Percentiles rank a stretch among this genome's conserved stretches.
phyloP scores from a whole-genome alignment of 2,797 vertebrate genomes.

The Acrocephalus scirpaceus region DNA sequence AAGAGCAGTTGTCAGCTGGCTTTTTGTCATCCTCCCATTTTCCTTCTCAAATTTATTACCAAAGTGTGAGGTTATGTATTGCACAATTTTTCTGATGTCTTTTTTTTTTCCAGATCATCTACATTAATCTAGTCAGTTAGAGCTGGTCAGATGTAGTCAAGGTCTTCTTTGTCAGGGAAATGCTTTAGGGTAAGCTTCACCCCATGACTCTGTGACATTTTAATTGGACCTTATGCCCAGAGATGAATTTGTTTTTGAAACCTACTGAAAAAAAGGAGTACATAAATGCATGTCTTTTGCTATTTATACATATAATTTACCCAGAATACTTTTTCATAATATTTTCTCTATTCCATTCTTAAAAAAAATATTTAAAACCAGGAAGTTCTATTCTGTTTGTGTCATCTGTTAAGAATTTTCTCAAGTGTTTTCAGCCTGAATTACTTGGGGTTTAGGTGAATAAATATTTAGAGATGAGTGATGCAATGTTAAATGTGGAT shows the following conservation, averaged over 20 bases:
- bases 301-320: not conserved
- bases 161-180: not conserved
- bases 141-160: not conserved
- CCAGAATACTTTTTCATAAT: not conserved
- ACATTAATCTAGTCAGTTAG: not conserved
- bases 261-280: not conserved
- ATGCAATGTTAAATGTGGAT: not conserved
- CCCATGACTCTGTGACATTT: not conserved
- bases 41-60: not conserved
- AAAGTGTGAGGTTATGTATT: not conserved
- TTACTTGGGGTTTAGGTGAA: not conserved
- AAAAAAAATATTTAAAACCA: not conserved
- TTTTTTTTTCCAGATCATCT: not conserved
- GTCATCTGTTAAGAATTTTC: not conserved
- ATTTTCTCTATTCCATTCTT: not conserved
- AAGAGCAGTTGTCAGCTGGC: not conserved
- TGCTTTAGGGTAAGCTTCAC: not conserved
- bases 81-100: not conserved
- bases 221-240: not conserved
- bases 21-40: not conserved
- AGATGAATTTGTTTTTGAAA: not conserved
- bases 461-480: not conserved
- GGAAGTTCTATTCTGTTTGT: not conserved
- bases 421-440: not conserved
- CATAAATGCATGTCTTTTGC: not conserved